phyloP scores from a whole-genome alignment of 2,113 vertebrate genomes.

The Vanacampus margaritifer region DNA sequence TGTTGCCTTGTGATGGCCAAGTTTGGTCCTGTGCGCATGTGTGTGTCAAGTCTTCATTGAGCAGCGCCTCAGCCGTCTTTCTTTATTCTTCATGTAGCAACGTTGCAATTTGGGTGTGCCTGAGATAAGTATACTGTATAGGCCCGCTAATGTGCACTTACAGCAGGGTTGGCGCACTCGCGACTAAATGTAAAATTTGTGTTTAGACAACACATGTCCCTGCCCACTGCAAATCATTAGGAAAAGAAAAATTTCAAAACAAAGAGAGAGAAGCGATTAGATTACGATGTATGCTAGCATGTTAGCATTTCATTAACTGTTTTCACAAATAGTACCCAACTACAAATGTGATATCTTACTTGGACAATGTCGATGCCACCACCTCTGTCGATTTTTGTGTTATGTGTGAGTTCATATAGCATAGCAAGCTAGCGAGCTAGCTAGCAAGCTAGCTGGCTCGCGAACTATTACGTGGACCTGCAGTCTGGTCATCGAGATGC shows the following conservation, averaged over 20 bases:
- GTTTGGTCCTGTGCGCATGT: neutral
- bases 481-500: too few relatives aligned
- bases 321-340: neutral
- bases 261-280: neutral
- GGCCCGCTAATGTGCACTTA: slow-evolving; percentile 70
- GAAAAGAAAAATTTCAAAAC: neutral
- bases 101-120: slow-evolving; percentile 71
- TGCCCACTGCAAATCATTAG: slow-evolving; percentile 60
- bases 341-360: neutral
- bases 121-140: slow-evolving; percentile 74
- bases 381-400: too few relatives aligned
- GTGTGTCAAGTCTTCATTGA: slow-evolving; percentile 40
- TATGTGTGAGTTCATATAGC: too few relatives aligned
- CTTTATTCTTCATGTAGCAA: slow-evolving; percentile 54
- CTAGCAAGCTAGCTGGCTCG: too few relatives aligned
- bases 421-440: too few relatives aligned
- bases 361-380: too few relatives aligned
- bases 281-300: neutral
- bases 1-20: neutral
- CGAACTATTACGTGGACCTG: too few relatives aligned
- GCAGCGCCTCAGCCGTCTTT: slow-evolving; percentile 51
- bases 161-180: slow-evolving; percentile 63
- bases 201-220: slow-evolving; percentile 66
- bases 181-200: slow-evolving; percentile 69
- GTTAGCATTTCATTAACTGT: neutral